Base-by-base conservation (phyloP, 2,888 invertebrate genomes). In the Apantesis nais region DNA sequence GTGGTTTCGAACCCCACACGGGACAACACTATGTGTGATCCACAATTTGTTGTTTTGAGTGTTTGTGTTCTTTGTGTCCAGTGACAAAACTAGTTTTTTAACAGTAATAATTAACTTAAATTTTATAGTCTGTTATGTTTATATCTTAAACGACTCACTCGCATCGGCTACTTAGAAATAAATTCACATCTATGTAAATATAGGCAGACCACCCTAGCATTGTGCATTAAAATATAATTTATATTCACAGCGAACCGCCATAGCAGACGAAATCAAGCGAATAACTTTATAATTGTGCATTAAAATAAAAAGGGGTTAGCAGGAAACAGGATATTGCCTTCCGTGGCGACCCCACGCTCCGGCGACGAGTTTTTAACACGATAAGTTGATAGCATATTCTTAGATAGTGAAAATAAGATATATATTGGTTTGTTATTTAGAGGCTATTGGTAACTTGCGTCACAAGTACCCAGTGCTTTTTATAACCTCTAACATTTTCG, bases 271-370 rank as follows among this genome's bases (percentile, higher is more conserved):
- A 93, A 92, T 92, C 85, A 92, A 90, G 92, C 92, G 91, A 92
- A 91, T 92, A 93, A 92, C 88, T 92, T 88, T 88, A 89, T 92
- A 91, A 93, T 92, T 89, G 89, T 90, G 86, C 84, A 88, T 90
- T 90, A 88, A 89, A 92, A 92, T 90, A 92, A 92, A 91, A 91
- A 90, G 93, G 93, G 92, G 85, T 83, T 89, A 89, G 80, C 87
- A 85, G 92, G 93, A 89, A 90, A 92, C 93, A 85, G 94, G 94
- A 94, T 92, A 93, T 92, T 89, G 89, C 89, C 93, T 93, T 94
- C 94, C 94, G 92, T 78, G 89, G 90, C 90, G 91, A 91, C 93
- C 91, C 90, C 77, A 82, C 80, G 86, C 83, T 87, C 88, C 88
- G 85, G 78, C 82, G 85, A 78, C 75, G 73, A 72, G 77, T 73